Evolutionary conservation across 2,888 invertebrate species (phyloP), one percentile per base, ranked within the genome.

Genomic region (Eustalomyia histrio): DNA sequence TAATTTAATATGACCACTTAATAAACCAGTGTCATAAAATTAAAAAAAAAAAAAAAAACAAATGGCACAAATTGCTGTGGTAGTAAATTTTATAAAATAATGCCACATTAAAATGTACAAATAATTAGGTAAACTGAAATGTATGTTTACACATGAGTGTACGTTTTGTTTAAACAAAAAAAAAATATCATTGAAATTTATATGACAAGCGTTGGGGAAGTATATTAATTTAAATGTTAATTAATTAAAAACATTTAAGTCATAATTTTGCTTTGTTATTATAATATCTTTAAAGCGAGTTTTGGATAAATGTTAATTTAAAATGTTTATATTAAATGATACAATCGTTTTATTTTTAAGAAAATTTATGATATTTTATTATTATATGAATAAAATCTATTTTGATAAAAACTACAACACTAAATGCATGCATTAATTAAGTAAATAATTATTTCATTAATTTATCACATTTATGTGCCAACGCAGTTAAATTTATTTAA

Each of bases 1-100:
- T 79, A 79, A 76, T 79, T 82, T 82, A 73, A 79, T 79, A 55
- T 79, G 79, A 79, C 73, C 82, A 73, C 82, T 82, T 76, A 72
- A 74, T 79, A 72, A 76, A 79, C 72, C 71, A 61, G 79, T 43
- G 72, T 53, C 60, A 79, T 74, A 74, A 81, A 78, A 39, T 8
- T 18, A 17, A 60, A 43, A 50, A 72, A 24, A n/a, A n/a, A 67
- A 57, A 24, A 12, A 35, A 12, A 71, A 47, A 72, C 64, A 76
- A 80, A 80, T 64, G 69, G 60, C 80, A 76, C 73, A 80, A 81
- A 81, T 74, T 65, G 60, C 65, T 76, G 76, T 52, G 64, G 80
- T 61, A 73, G 68, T 80, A 80, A 80, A 80, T 80, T 80, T 68
- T 24, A 80, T 68, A 63, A 80, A 80, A 68, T 80, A 80, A 76